These are phyloP conservation scores for Parauchenoglanis punctatus DNA, from an alignment of 2,797 vertebrate genomes.

Conservation along the genomic window DNA sequence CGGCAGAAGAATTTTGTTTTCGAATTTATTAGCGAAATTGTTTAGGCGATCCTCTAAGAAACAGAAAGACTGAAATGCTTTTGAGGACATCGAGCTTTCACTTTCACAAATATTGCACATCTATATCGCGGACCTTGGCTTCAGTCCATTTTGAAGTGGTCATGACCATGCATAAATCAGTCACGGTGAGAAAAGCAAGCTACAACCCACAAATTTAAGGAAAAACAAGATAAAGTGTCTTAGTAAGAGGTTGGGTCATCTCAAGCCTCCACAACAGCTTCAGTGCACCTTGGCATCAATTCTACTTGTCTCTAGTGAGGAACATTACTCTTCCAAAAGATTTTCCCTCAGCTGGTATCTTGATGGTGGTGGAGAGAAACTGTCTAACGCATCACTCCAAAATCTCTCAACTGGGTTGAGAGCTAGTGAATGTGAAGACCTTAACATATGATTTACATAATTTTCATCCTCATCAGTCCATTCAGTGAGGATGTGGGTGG, in stretches of 20 bases:
- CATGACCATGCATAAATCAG: background rate
- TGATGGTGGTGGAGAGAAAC: background rate
- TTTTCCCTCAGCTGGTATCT: background rate
- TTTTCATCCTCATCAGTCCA: background rate
- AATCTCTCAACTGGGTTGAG: background rate
- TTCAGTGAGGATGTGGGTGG: background rate
- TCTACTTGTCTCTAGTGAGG: background rate
- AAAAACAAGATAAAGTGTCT: background rate
- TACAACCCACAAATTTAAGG: background rate
- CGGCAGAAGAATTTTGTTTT: background rate
- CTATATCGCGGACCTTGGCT: background rate
- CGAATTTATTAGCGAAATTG: background rate
- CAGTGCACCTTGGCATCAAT: background rate
- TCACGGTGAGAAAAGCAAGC: background rate
- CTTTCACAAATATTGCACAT: background rate
- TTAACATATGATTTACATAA: too few species aligned
- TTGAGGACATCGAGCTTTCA: background rate
- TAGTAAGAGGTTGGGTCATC: background rate
- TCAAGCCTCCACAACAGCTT: background rate
- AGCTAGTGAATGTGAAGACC: background rate
- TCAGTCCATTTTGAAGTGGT: background rate
- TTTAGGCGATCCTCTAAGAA: background rate
- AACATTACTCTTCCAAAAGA: background rate
- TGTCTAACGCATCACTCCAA: too few species aligned
- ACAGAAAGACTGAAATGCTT: background rate